Percentiles rank a stretch among this genome's conserved stretches.
Evolutionary conservation across 2,888 invertebrate species (phyloP).

Genomic region (Metacarcinus magister): DNA sequence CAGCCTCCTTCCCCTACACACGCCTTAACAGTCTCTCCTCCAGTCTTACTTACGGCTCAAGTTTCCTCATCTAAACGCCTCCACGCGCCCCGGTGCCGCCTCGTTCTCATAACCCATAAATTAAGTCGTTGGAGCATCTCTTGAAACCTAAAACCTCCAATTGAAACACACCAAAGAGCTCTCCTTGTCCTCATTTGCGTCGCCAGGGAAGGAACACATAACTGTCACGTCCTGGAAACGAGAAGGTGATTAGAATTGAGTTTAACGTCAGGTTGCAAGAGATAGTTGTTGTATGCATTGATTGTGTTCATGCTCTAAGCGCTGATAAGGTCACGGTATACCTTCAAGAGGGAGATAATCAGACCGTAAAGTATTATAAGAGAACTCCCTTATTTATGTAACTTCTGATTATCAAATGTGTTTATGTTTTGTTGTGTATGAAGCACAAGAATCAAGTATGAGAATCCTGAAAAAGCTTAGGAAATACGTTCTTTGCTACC

Average conservation of each 20-base stretch:
- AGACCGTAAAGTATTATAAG: not conserved
- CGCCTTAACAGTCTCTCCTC: not conserved
- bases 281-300: not conserved
- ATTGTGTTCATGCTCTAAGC: not conserved
- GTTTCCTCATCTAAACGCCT: not conserved
- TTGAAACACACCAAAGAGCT: constrained; percentile 50
- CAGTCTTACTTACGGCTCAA: not conserved
- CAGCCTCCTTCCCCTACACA: not conserved
- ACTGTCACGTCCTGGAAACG: constrained; percentile 5
- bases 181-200: not conserved
- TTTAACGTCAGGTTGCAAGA: not conserved
- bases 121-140: constrained; percentile 67
- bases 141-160: constrained; percentile 61
- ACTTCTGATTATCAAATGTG: not conserved
- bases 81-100: not conserved
- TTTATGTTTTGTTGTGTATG: not conserved
- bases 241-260: not conserved
- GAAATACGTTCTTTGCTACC: not conserved
- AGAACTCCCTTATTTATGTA: not conserved
- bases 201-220: constrained; percentile 29
- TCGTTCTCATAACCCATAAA: constrained; percentile 65
- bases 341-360: not conserved
- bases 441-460: not conserved
- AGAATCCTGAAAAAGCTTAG: not conserved
- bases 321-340: not conserved